Evolutionary conservation across 2,888 invertebrate species (phyloP).

Genomic region (Drosophila ustulata): DNA sequence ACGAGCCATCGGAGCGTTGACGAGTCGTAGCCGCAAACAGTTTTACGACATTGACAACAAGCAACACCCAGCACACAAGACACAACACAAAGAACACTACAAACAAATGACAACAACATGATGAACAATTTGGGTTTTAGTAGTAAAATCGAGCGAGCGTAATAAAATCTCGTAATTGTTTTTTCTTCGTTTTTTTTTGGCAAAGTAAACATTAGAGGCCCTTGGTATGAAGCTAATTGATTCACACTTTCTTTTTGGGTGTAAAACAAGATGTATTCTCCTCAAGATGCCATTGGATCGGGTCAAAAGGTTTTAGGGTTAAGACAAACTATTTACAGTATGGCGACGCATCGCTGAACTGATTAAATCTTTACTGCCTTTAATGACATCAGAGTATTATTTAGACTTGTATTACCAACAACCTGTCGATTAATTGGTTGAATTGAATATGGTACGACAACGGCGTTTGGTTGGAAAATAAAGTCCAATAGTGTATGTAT

Average conservation of each 20-base stretch:
- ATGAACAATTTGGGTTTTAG: conserved; percentile 37
- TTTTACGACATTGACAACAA: conserved; percentile 73
- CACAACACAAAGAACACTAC: conserved; percentile 20
- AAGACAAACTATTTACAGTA: conserved; percentile 3
- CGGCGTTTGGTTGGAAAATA: no score
- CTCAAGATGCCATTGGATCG: conserved; percentile 26
- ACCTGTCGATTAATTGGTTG: conserved; percentile 48
- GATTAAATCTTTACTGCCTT: conserved; percentile 71
- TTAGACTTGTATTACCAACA: conserved; percentile 34
- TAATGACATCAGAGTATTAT: conserved; percentile 54
- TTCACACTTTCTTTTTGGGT: conserved; percentile 81
- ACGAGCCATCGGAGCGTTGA: conserved; percentile 19
- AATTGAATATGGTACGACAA: conserved; percentile 29
- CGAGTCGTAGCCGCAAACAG: conserved; percentile 44
- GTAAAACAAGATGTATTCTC: conserved; percentile 72
- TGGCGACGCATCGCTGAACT: conserved; percentile 18
- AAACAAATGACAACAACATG: conserved; percentile 30
- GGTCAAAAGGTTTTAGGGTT: conserved; percentile 38
- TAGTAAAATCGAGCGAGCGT: conserved; percentile 66
- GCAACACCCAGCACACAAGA: conserved; percentile 40
- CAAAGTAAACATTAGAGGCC: conserved; percentile 67
- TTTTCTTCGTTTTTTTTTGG: conserved; percentile 60
- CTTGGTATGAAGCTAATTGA: conserved; percentile 72
- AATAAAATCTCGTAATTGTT: conserved; percentile 74
- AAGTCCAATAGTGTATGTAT: not conserved